A percentile compares a stretch with the other conserved stretches of the same genome.
Conservation (phyloP, 2,888 invertebrate genomes). For the Nymphalis urticae region DNA sequence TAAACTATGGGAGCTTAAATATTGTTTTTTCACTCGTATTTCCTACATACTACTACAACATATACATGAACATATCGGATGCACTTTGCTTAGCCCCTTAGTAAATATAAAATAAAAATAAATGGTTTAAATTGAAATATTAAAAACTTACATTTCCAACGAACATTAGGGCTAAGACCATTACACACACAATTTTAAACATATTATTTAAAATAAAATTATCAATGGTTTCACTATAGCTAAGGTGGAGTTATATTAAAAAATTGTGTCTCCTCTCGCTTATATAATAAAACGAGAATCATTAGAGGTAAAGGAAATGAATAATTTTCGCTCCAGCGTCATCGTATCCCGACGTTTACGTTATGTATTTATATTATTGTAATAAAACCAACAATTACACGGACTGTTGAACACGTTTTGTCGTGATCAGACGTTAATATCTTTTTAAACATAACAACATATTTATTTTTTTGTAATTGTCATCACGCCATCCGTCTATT, state of each 20-base stretch:
- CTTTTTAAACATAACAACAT: not conserved
- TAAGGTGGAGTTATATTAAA: not conserved
- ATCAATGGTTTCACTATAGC: not conserved
- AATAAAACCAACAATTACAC: constrained; percentile 26
- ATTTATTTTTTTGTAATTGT: not conserved
- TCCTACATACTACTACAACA: too few relatives aligned
- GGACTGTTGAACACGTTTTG: constrained; percentile 27
- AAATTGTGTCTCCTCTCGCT: not conserved
- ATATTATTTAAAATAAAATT: constrained; percentile 14
- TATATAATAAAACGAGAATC: constrained; percentile 4
- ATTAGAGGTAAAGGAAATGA: constrained; percentile 16
- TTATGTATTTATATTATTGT: constrained; percentile 6
- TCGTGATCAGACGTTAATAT: not conserved
- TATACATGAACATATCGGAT: too few relatives aligned
- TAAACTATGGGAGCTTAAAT: too few relatives aligned
- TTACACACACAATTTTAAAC: constrained; percentile 28
- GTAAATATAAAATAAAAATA: not conserved
- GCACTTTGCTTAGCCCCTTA: too few relatives aligned
- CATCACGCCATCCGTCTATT: not conserved
- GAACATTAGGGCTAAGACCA: constrained; percentile 29
- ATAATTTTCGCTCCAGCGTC: constrained; percentile 18
- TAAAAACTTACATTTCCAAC: constrained; percentile 28
- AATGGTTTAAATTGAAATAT: not conserved
- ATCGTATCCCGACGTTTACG: constrained; percentile 6
- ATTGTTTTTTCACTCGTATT: too few relatives aligned